Evolutionary conservation across 2,888 invertebrate species (phyloP).

Genomic region (Tachina lurida): DNA sequence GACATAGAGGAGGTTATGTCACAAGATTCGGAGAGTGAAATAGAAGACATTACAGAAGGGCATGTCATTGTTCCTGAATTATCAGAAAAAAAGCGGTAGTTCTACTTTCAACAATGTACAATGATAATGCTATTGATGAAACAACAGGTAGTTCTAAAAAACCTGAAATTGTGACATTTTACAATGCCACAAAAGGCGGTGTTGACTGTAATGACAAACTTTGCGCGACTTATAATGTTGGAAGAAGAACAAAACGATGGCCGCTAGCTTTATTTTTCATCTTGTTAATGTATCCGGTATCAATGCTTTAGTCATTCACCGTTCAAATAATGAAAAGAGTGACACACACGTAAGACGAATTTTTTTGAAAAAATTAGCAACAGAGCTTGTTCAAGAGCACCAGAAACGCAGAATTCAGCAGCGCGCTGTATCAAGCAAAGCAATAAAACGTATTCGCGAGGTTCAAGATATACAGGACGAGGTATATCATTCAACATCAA

Average conservation of each 20-base stretch:
- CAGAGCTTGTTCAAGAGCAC: slow-evolving; percentile 39
- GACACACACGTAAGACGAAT: slow-evolving; percentile 50
- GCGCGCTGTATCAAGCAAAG: not conserved
- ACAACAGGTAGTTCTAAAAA: slow-evolving; percentile 42
- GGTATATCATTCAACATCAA: slow-evolving; percentile 4
- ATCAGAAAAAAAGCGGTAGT: slow-evolving; percentile 45
- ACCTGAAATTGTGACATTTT: slow-evolving; percentile 59
- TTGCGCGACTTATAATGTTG: slow-evolving; percentile 44
- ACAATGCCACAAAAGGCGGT: slow-evolving; percentile 53
- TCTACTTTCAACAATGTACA: slow-evolving; percentile 13
- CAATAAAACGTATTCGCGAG: slow-evolving; percentile 5
- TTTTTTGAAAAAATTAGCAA: slow-evolving; percentile 60
- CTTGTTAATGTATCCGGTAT: slow-evolving; percentile 35
- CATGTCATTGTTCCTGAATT: slow-evolving; percentile 27
- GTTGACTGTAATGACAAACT: slow-evolving; percentile 52
- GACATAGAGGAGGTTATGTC: slow-evolving; percentile 24
- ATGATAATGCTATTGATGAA: slow-evolving; percentile 51
- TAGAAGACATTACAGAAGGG: slow-evolving; percentile 23
- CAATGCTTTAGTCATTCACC: slow-evolving; percentile 39
- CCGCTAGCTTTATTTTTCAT: slow-evolving; percentile 48
- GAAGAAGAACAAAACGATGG: slow-evolving; percentile 51
- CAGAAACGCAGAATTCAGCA: slow-evolving; percentile 10
- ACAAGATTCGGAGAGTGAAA: not conserved
- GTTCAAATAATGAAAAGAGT: slow-evolving; percentile 58
- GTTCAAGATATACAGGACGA: slow-evolving; percentile 9